Base-by-base conservation (phyloP, 2,888 invertebrate genomes). In the Julus scanicus region DNA sequence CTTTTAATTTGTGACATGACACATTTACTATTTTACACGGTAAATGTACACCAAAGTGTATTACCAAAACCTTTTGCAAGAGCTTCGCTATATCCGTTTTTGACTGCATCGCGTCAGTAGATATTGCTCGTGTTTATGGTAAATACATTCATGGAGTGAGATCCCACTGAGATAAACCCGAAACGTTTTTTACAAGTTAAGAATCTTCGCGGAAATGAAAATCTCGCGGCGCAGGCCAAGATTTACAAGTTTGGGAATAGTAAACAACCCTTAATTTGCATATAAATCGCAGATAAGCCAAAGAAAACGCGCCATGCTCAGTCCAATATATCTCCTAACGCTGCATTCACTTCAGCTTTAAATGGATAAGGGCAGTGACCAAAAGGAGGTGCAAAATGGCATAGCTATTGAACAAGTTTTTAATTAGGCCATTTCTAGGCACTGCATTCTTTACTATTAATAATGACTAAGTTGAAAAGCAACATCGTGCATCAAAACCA, bases 401-500 rank as follows among this genome's bases (percentile, higher is more conserved):
- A 11, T 20, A 37, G 80, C 80, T 29, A 80, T 37, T 80, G 80
- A 80, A 80, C 80, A 80, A 29, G 80, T 80, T 80, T 80, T 37
- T 80, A 80, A 80, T 80, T 80, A 80, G 80, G 80, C 37, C 80
- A 80, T 80, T 80, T 80, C 80, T 37, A 80, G 11, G 80, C 80
- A 37, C 37, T 13, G 80, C 37, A 80, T 80, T 80, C 80, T 13
- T 80, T 80, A 80, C 80, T 80, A 80, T 80, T 80, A 80, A 80
- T 80, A 80, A 80, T 80, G 80, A 80, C 80, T 80, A 80, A 80
- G 80, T 80, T 80, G 80, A 80, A 80, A 80, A 80, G 80, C 80
- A 80, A 5, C 80, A 80, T 80, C 80, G 80, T 80, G 80, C 80
- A 13, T 80, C 37, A 37, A 80, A 80, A 80, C 29, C 80, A 80